Conservation (phyloP, 1,140 invertebrate species). For the Drosophila micromelanica region DNA sequence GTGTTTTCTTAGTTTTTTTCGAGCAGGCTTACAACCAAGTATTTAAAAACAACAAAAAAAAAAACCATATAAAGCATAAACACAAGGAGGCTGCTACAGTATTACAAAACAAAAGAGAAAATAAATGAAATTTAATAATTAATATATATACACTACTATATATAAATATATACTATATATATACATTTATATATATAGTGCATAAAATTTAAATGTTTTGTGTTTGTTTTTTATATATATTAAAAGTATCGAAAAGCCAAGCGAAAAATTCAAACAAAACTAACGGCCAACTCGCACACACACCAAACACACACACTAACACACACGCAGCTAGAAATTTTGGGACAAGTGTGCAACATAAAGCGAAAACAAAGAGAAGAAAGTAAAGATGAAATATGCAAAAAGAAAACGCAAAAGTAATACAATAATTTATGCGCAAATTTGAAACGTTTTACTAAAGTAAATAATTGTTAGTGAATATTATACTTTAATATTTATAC, state of each 20-base stretch:
- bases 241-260: constrained; percentile 18
- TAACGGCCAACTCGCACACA: constrained; percentile 39
- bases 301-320: constrained; percentile 19
- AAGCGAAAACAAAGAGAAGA: too few species aligned
- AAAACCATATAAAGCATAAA: constrained; percentile 41
- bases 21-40: constrained; percentile 22
- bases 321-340: not conserved
- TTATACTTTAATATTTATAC: constrained; percentile 66
- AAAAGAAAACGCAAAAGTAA: too few species aligned
- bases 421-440: constrained; percentile 68
- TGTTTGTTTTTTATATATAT: constrained; percentile 62
- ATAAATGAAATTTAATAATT: constrained; percentile 48
- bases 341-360: too few species aligned
- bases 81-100: constrained; percentile 82
- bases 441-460: constrained; percentile 81
- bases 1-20: not conserved
- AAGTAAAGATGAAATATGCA: too few species aligned
- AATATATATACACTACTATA: constrained; percentile 58
- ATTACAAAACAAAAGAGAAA: constrained; percentile 62
- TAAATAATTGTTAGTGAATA: constrained; percentile 83
- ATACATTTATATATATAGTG: constrained; percentile 24
- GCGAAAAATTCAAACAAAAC: constrained; percentile 37
- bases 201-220: constrained; percentile 54
- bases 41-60: constrained; percentile 25
- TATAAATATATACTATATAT: constrained; percentile 28